These are phyloP conservation scores for Drosophila kuntzei DNA, from an alignment of 2,888 invertebrate species.

Conservation along the genomic window DNA sequence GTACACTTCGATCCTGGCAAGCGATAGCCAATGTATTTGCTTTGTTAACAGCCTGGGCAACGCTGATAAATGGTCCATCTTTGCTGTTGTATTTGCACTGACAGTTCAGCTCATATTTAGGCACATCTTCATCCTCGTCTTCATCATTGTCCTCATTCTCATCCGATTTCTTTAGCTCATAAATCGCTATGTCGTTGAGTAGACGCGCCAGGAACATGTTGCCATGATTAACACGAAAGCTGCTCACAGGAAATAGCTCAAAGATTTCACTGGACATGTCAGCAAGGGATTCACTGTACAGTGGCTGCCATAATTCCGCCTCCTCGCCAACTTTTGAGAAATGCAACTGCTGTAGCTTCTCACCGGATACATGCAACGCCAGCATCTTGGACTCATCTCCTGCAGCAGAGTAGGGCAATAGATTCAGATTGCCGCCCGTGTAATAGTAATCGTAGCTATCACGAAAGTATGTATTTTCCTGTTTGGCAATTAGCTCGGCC, in stretches of 20 bases:
- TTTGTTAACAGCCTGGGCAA: slow-evolving; percentile 64
- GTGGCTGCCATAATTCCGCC: slow-evolving; percentile 49
- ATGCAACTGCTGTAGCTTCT: slow-evolving; percentile 50
- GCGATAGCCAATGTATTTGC: slow-evolving; percentile 69
- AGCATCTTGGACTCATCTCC: slow-evolving; percentile 16
- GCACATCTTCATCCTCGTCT: slow-evolving; percentile 28
- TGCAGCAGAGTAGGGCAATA: slow-evolving; percentile 28
- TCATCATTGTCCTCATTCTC: slow-evolving; percentile 8
- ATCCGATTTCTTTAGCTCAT: slow-evolving; percentile 44
- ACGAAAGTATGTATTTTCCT: slow-evolving; percentile 73
- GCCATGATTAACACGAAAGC: slow-evolving; percentile 39
- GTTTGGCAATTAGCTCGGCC: slow-evolving; percentile 61
- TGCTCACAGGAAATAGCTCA: slow-evolving; percentile 66
- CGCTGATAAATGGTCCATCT: slow-evolving; percentile 78
- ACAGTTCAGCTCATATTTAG: slow-evolving; percentile 54
- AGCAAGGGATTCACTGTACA: slow-evolving; percentile 21
- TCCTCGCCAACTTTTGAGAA: slow-evolving; percentile 48
- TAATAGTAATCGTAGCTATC: slow-evolving; percentile 84
- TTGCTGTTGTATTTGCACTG: slow-evolving; percentile 39
- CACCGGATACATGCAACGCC: slow-evolving; percentile 74
- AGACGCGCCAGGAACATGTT: slow-evolving; percentile 68
- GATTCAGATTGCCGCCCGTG: slow-evolving; percentile 82
- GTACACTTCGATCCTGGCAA: slow-evolving; percentile 76
- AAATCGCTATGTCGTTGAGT: slow-evolving; percentile 71
- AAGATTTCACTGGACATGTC: slow-evolving; percentile 75